Evolutionary conservation across 2,113 vertebrate genomes (phyloP).

Genomic region (Syrmaticus mikado): DNA sequence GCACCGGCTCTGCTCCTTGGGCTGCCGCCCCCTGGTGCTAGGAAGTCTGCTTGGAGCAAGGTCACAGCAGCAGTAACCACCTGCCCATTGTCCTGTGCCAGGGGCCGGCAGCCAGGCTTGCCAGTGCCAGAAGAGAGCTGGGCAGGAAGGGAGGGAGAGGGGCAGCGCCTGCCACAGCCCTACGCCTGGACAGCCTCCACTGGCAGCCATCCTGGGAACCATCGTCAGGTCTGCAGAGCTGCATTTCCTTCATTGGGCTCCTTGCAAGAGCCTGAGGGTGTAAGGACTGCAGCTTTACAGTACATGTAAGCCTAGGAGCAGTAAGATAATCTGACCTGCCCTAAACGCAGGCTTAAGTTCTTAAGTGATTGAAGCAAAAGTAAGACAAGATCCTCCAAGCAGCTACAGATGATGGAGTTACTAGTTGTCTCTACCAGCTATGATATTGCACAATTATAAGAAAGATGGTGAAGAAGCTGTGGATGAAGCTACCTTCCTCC

Average conservation of each 20-base stretch:
- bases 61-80: constrained; percentile 67
- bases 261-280: neutral
- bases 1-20: neutral
- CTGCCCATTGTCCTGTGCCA: constrained; percentile 41
- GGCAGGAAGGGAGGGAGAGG: neutral
- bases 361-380: constrained; percentile 10
- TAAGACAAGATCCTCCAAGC: neutral
- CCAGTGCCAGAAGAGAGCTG: neutral
- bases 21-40: constrained; percentile 50
- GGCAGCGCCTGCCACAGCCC: neutral
- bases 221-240: neutral
- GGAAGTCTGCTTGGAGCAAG: constrained; percentile 73
- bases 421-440: neutral
- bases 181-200: neutral
- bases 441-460: neutral
- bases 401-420: neutral
- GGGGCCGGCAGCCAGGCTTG: constrained; percentile 28
- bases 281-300: neutral
- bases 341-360: neutral
- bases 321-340: neutral
- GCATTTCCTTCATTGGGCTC: neutral
- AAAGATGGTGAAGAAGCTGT: no score
- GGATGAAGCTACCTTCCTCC: neutral
- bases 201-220: fast-evolving
- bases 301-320: neutral